Conservation (phyloP, 2,113 vertebrate genomes). For the Gnathonemus echidnorhynchus region DNA sequence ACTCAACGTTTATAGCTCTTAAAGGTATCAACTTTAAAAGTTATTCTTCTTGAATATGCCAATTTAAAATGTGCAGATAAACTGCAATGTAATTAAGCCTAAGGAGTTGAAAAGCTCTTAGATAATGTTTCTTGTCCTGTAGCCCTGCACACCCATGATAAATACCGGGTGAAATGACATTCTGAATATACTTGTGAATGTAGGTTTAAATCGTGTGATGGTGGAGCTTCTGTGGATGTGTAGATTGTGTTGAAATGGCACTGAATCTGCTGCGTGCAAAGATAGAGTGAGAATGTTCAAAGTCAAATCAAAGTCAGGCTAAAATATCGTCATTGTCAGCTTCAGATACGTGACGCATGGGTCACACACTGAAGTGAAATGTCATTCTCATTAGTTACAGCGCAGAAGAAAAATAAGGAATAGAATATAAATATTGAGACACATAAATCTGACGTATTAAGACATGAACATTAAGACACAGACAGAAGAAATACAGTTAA, state of each 20-base stretch:
- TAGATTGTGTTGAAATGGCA: not conserved
- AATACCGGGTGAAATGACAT: not conserved
- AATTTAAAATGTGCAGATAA: not conserved
- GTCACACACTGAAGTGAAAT: not conserved
- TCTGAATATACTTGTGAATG: not conserved
- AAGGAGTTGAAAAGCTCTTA: not conserved
- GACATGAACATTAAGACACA: not conserved
- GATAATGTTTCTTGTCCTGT: not conserved
- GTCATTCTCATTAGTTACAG: not conserved
- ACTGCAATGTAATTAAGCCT: not conserved
- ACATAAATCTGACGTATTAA: not conserved
- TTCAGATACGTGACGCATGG: not conserved
- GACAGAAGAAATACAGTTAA: not conserved
- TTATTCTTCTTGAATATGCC: not conserved
- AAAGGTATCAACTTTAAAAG: conserved; percentile 3
- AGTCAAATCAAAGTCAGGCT: not conserved
- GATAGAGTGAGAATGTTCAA: not conserved
- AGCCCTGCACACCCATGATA: not conserved
- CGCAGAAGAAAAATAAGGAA: not conserved
- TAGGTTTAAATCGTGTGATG: not conserved
- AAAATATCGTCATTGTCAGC: not conserved
- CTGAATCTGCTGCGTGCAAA: not conserved
- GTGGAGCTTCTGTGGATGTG: not conserved
- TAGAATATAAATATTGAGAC: not conserved
- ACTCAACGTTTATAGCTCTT: not conserved